Percentiles rank a stretch among this genome's conserved stretches.
phyloP scores from a whole-genome alignment of 2,113 vertebrate species.

The Paramisgurnus dabryanus region DNA sequence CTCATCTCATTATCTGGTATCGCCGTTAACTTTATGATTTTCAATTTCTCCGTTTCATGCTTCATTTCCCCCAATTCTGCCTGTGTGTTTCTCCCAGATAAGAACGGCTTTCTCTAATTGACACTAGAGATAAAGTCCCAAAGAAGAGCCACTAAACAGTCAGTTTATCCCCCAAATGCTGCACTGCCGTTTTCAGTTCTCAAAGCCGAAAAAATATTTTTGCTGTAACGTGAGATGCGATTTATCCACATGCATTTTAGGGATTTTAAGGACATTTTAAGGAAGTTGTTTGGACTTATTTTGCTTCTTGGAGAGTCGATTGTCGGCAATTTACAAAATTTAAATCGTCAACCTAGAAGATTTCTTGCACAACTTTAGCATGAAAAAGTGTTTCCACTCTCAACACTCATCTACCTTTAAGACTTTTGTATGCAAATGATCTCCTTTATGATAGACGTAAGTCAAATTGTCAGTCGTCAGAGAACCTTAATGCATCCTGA shows the following conservation, averaged over 20 bases:
- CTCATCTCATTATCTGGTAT: slow-evolving; percentile 39
- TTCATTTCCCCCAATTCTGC: slow-evolving; percentile 39
- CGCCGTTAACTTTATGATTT: slow-evolving; percentile 39
- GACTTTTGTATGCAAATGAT: too few relatives aligned
- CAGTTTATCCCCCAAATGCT: slow-evolving; percentile 16
- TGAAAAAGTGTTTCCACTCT: too few relatives aligned
- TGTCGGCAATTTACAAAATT: too few relatives aligned
- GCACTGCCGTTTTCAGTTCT: neutral
- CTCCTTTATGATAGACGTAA: too few relatives aligned
- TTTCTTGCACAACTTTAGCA: too few relatives aligned
- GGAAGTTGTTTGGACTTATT: neutral
- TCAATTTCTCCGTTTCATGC: slow-evolving; percentile 42
- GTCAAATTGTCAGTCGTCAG: too few relatives aligned
- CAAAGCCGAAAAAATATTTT: neutral
- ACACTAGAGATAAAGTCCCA: slow-evolving; percentile 40
- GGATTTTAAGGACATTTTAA: slow-evolving; percentile 2
- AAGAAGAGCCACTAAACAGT: slow-evolving; percentile 33
- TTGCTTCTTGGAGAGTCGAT: too few relatives aligned
- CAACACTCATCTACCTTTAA: too few relatives aligned
- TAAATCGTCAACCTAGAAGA: too few relatives aligned
- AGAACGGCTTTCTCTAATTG: slow-evolving; percentile 29
- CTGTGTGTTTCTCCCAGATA: slow-evolving; percentile 37
- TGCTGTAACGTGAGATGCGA: neutral
- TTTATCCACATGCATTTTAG: neutral
- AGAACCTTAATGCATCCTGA: too few relatives aligned